Evolutionary conservation across 2,888 invertebrate species (phyloP).

Genomic region (Rhopalosiphum nymphaeae): DNA sequence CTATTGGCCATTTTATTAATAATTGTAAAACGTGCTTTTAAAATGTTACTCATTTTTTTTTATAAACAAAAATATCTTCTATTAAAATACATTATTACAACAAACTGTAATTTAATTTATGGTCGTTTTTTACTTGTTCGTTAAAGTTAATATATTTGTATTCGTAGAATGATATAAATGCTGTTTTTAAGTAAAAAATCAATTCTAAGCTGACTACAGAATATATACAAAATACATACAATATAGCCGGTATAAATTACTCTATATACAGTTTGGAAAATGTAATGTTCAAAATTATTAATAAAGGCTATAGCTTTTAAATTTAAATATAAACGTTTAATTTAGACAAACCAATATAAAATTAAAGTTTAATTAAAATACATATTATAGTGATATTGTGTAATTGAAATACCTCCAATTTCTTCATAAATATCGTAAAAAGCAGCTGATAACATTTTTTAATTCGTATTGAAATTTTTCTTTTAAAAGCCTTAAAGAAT

Average conservation of each 20-base stretch:
- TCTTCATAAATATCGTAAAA: background rate
- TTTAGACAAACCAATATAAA: background rate
- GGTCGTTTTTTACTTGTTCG: background rate
- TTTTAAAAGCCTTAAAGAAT: background rate
- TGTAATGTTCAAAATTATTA: background rate
- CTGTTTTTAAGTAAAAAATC: background rate
- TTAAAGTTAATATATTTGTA: background rate
- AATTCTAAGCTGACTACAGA: background rate
- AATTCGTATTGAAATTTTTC: background rate
- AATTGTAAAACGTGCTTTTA: background rate
- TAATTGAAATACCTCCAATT: background rate
- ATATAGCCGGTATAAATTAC: too few species aligned
- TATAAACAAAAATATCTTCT: background rate
- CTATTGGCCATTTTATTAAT: background rate
- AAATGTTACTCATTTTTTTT: background rate
- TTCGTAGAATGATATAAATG: background rate
- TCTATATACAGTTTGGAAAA: background rate
- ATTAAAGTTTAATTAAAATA: background rate
- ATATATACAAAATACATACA: too few species aligned
- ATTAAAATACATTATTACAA: background rate
- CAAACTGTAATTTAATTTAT: conserved; percentile 17
- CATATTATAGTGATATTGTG: background rate
- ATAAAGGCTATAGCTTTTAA: background rate
- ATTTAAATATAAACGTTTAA: background rate
- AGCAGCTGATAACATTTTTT: background rate